These are phyloP conservation scores for Uria aalge DNA, from an alignment of 2,113 vertebrate species.

Conservation along the genomic window DNA sequence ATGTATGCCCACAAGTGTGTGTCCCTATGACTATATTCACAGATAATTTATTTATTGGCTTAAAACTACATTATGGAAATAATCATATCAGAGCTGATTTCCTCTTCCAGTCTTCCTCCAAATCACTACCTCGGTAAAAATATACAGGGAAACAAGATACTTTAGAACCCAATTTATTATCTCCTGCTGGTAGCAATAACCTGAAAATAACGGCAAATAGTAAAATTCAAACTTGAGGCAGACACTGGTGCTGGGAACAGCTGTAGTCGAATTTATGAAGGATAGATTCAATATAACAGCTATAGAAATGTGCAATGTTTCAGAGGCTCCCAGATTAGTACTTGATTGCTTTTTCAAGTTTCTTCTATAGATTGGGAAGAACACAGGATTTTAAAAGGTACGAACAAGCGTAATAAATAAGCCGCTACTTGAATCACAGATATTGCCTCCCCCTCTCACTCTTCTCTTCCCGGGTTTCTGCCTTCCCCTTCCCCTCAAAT, in stretches of 20 bases:
- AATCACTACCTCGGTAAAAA: slow-evolving; percentile 38
- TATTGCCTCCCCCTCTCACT: background rate
- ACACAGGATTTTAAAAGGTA: slow-evolving; percentile 30
- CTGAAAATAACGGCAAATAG: slow-evolving; percentile 50
- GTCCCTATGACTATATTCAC: background rate
- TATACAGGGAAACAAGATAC: slow-evolving; percentile 35
- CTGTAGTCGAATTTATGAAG: slow-evolving; percentile 24
- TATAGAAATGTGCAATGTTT: slow-evolving; percentile 29
- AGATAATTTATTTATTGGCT: slow-evolving; percentile 59
- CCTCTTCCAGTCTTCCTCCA: background rate
- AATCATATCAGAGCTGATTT: slow-evolving; percentile 4
- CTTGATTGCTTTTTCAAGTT: slow-evolving; percentile 51
- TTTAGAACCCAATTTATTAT: slow-evolving; percentile 61
- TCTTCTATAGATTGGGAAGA: slow-evolving; percentile 9
- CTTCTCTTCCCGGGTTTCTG: background rate
- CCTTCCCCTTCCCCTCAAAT: background rate
- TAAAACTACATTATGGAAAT: slow-evolving; percentile 48
- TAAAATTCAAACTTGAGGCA: slow-evolving; percentile 55
- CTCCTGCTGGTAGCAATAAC: slow-evolving; percentile 54
- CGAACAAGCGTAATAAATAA: background rate
- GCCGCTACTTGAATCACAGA: background rate
- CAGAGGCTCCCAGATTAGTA: slow-evolving; percentile 22
- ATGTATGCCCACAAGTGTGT: background rate
- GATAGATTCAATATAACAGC: slow-evolving; percentile 27
- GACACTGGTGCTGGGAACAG: slow-evolving; percentile 23